These are phyloP conservation scores for Pemphigus obesinymphae DNA, from an alignment of 1,140 invertebrate species.

Conservation along the genomic window DNA sequence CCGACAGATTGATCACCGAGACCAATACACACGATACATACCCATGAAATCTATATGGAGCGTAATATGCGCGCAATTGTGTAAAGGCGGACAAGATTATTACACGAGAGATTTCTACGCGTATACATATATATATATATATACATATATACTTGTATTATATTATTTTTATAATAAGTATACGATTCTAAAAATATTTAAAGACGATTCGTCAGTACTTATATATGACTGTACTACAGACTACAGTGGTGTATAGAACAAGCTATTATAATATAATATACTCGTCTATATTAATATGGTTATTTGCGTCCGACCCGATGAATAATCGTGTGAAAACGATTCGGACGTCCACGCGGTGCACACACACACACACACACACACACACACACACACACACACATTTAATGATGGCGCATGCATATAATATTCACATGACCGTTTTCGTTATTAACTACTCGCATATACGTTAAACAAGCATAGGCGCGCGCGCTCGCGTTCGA, in stretches of 20 bases:
- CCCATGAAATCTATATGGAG: no score
- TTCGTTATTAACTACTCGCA: slow-evolving; percentile 5
- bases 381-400: background rate
- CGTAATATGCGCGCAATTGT: no score
- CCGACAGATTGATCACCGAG: background rate
- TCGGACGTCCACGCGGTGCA: background rate
- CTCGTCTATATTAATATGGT: background rate
- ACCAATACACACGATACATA: no score
- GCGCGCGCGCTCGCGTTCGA: background rate
- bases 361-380: background rate
- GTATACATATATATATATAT: no score
- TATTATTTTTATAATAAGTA: no score
- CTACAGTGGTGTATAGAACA: background rate
- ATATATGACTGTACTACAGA: no score
- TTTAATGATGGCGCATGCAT: background rate
- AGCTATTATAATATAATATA: background rate
- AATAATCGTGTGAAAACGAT: slow-evolving; percentile 38
- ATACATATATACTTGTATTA: no score
- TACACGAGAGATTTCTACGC: no score
- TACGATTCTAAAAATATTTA: no score
- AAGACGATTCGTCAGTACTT: no score
- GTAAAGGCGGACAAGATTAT: no score
- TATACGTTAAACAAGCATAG: background rate
- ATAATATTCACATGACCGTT: background rate
- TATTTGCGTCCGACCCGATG: slow-evolving; percentile 15